phyloP scores from a whole-genome alignment of 2,113 vertebrate species.

The Nycticryphes semicollaris region DNA sequence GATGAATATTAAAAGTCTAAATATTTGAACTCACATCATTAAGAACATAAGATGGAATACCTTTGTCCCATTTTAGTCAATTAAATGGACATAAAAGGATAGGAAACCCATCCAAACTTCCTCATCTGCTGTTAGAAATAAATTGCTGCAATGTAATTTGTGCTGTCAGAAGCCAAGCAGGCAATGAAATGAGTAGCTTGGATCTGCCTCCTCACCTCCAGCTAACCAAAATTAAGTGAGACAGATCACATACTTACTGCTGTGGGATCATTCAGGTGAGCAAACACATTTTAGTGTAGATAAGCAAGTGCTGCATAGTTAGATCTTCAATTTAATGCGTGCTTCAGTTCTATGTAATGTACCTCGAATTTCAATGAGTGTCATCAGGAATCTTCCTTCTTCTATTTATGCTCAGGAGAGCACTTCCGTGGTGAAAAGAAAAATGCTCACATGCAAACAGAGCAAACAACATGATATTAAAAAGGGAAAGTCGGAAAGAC shows the following conservation, averaged over 20 bases:
- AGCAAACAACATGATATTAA: not conserved
- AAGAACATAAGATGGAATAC: not conserved
- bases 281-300: not conserved
- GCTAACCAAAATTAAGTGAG: not conserved
- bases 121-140: not conserved
- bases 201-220: not conserved
- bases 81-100: not conserved
- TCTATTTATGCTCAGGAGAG: not conserved
- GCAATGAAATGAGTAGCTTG: not conserved
- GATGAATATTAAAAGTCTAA: not conserved
- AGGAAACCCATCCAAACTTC: not conserved
- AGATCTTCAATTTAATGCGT: not conserved
- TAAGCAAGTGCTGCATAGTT: not conserved
- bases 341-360: not conserved
- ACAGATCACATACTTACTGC: not conserved
- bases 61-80: not conserved
- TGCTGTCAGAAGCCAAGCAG: not conserved
- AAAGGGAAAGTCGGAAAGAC: not conserved
- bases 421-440: not conserved
- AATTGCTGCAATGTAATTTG: not conserved
- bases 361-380: not conserved
- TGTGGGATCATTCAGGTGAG: not conserved
- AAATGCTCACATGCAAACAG: not conserved
- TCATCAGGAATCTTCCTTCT: not conserved
- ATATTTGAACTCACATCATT: not conserved